Conservation (phyloP, 2,113 vertebrate species). For the Mugil cephalus region DNA sequence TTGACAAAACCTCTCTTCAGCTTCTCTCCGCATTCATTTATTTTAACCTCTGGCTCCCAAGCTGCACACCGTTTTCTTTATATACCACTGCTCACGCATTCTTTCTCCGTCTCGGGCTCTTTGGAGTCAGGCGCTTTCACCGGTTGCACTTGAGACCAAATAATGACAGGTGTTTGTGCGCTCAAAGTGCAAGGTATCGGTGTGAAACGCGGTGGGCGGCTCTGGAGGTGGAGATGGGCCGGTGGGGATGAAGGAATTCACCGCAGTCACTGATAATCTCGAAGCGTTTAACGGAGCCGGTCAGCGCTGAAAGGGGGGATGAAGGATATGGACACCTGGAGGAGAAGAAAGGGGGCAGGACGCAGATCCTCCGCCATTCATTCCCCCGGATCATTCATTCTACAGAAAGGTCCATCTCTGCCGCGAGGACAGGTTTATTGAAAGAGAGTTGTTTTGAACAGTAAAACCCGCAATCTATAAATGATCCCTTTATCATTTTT, state of each 20-base stretch:
- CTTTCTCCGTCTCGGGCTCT: no score
- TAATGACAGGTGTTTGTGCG: constrained; percentile 35
- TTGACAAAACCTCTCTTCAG: neutral
- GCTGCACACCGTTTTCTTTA: no score
- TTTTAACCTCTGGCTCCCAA: no score
- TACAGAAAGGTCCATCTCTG: constrained; percentile 13
- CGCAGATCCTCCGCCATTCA: constrained; percentile 23
- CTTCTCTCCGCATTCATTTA: constrained; percentile 1
- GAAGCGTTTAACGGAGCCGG: constrained; percentile 27
- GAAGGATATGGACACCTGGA: constrained; percentile 33
- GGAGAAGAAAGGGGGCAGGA: constrained; percentile 19
- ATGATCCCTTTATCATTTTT: constrained; percentile 11
- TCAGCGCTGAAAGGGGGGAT: constrained; percentile 14
- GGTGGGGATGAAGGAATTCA: constrained; percentile 38
- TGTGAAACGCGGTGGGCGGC: constrained; percentile 9
- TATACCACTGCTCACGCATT: no score
- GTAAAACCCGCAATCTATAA: constrained; percentile 12
- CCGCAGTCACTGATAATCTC: constrained; percentile 45
- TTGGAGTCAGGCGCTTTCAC: no score
- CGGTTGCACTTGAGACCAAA: constrained; percentile 46
- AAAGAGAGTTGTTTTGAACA: constrained; percentile 8
- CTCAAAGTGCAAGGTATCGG: constrained; percentile 39
- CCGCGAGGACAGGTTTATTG: constrained; percentile 38
- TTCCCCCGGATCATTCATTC: constrained; percentile 46
- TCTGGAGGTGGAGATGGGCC: constrained; percentile 25